phyloP scores from a whole-genome alignment of 2,113 vertebrate genomes.

The Bungarus multicinctus region DNA sequence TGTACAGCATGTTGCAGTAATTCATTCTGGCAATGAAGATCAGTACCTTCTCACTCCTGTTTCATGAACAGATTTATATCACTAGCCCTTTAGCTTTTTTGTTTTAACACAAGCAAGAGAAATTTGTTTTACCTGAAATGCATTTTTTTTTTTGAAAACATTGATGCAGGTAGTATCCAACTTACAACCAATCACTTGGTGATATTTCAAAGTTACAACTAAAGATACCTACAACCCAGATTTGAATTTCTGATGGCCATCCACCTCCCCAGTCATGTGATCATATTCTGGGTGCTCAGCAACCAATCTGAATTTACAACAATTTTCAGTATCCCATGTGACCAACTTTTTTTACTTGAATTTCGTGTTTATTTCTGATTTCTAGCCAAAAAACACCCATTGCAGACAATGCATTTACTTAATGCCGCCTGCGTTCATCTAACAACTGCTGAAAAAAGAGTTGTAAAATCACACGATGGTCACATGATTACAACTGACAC shows the following conservation, averaged over 20 bases:
- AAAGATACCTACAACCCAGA: background rate
- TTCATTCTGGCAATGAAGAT: background rate
- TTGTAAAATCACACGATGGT: no score
- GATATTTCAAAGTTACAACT: background rate
- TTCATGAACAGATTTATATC: background rate
- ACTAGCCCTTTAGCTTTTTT: background rate
- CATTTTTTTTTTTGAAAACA: background rate
- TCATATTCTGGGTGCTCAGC: background rate
- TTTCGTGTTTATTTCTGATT: background rate
- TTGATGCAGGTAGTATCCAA: background rate
- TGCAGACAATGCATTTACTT: background rate
- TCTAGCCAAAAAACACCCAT: background rate
- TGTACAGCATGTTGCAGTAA: background rate
- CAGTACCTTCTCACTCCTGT: background rate
- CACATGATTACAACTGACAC: background rate
- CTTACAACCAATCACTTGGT: background rate
- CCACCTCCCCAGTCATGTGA: background rate
- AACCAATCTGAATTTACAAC: background rate
- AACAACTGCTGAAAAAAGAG: background rate
- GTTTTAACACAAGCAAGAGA: background rate
- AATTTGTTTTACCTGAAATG: background rate
- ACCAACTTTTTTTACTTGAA: background rate
- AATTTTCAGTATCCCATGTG: background rate
- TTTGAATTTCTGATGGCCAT: background rate
- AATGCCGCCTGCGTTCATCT: background rate